A percentile compares a stretch with the other conserved stretches of the same genome.
Evolutionary conservation across 2,888 invertebrate genomes (phyloP).

Genomic region (Oeneis ivallda): DNA sequence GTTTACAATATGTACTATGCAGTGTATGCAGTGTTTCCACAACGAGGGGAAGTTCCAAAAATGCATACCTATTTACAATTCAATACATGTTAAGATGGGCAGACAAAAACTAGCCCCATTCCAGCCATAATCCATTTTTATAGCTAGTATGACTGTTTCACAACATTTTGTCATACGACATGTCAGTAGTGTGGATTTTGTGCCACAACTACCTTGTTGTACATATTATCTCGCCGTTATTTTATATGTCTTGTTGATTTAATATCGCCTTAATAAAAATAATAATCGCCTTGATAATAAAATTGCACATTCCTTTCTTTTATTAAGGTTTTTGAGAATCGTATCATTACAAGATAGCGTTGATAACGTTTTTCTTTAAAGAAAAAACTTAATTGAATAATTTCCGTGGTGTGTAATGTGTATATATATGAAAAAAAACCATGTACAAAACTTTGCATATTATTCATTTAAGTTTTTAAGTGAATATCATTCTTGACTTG

Average conservation of each 20-base stretch:
- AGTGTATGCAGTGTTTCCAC: no score
- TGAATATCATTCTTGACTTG: no score
- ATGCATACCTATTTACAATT: no score
- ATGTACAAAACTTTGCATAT: no score
- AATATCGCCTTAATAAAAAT: slow-evolving; percentile 14
- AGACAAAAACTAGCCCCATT: no score
- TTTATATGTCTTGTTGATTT: slow-evolving; percentile 11
- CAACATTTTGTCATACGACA: neutral
- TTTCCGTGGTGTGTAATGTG: no score
- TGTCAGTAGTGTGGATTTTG: neutral
- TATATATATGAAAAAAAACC: no score
- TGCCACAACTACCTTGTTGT: slow-evolving; percentile 2
- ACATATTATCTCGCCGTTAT: neutral
- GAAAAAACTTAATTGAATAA: neutral
- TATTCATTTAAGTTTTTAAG: no score
- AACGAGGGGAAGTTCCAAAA: no score
- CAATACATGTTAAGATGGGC: no score
- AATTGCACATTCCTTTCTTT: slow-evolving; percentile 3
- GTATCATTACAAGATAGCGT: neutral
- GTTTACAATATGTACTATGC: no score
- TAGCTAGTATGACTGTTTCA: neutral
- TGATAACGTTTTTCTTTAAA: neutral
- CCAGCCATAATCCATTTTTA: no score
- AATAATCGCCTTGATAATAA: slow-evolving; percentile 7
- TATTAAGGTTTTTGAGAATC: neutral